Base-by-base conservation (phyloP, 2,888 invertebrate genomes). In the Tinea semifulvella region DNA sequence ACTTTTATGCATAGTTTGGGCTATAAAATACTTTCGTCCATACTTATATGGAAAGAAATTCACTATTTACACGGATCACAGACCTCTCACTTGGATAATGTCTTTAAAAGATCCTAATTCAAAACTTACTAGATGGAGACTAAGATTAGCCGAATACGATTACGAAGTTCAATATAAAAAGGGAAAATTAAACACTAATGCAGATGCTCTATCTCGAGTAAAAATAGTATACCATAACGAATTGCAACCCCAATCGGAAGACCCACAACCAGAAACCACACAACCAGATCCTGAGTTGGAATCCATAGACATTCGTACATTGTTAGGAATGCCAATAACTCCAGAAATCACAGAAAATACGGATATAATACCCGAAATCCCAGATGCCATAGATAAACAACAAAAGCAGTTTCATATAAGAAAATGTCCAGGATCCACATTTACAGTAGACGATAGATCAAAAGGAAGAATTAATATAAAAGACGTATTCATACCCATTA, bases 1-100 rank as follows among this genome's bases (percentile, higher is more conserved):
- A 51, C 46, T 66, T 2, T 46, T 61, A 25, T 57, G 57, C 0
- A 60, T 66, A 8, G 54, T 65, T 1, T 65, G 59, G 61, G 58
- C 61, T 0, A 48, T 56, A 3, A 63, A 65, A 48, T 57, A 56
- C 25, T 60, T 68, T 8, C 46, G 63, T 39, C 63, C 63, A 3
- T 65, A 64, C 18, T 17, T 69, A 4, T 66, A 63, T 18, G 64
- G 63, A 2, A 52, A 50, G 18, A 53, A 56, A 44, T 69, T 73
- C 25, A 56, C 47, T 0, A 64, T 72, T 0, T 55, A 61, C 2
- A 70, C 65, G 0, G 70, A 73, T 43, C 69, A 71, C 46, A 52
- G 58, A 43, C 63, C 64, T 1, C 44, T 69, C 2, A 53, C 50
- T 2, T 69, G 63, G 60, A 42, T 69, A 0, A 58, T 64, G 53